Evolutionary conservation across 2,888 invertebrate genomes (phyloP), one percentile per base, ranked within the genome.

Genomic region (Stegophylla sp.): DNA sequence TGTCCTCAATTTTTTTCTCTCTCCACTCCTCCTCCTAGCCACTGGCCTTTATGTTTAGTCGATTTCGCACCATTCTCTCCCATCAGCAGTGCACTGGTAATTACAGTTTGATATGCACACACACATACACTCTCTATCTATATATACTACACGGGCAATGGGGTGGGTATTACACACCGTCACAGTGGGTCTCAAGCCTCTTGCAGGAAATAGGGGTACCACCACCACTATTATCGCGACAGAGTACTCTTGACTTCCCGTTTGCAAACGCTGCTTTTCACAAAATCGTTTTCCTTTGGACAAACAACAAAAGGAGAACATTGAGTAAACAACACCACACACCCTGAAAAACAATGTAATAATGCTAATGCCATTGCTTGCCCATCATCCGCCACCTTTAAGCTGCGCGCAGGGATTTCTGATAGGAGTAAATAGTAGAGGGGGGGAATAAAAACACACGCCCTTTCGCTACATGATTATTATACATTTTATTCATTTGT

Each of bases 231-330:
- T 13, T 53, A 7, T 13, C 12, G 12, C 20, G n/a, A 34, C 20
- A 51, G 48, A 69, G 69, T 28, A 66, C 66, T 45, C 76, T 76
- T 53, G 13, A 76, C 76, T 76, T 66, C 53, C 53, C 66, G 51
- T 28, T 41, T 41, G 76, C 43, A 66, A 76, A 76, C 66, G 66
- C 41, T 53, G 66, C 41, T 53, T 66, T 43, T 53, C 53, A n/a
- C 45, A 53, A 76, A 66, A 74, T 66, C 43, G 53, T 76, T 76
- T 76, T 53, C 66, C n/a, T 66, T 9, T n/a, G 66, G 76, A 66
- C 26, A 53, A 53, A 76, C 66, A 76, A 63, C 15, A 51, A 17
- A 17, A 53, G 15, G 41, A 17, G 17, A 43, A 53, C 75, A 7
- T 23, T 15, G 51, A 5, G 63, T 17, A 64, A 64, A 75, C 74